Conservation (phyloP, 2,888 invertebrate species). For the Cryptocheilus praepositus region DNA sequence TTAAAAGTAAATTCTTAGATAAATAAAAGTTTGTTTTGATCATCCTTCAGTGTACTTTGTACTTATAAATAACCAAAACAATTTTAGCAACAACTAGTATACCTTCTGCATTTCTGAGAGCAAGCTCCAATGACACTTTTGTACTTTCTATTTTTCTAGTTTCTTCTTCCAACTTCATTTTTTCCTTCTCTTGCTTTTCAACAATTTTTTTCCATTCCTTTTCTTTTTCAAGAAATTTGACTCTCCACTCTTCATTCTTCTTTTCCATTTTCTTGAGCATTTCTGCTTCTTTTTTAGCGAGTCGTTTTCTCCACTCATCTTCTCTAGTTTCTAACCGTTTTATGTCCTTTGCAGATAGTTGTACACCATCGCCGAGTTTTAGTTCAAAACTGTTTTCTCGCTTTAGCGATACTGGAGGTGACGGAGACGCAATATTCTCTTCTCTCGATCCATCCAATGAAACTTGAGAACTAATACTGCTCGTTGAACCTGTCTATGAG, state of each 20-base stretch:
- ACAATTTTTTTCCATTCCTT: slow-evolving; percentile 82
- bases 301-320: slow-evolving; percentile 69
- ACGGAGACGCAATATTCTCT: slow-evolving; percentile 61
- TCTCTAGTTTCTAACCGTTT: slow-evolving; percentile 69
- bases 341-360: slow-evolving; percentile 67
- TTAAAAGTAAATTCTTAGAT: too few species aligned
- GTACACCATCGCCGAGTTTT: slow-evolving; percentile 71
- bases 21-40: too few species aligned
- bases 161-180: slow-evolving; percentile 77
- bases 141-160: slow-evolving; percentile 78
- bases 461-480: slow-evolving; percentile 72
- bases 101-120: slow-evolving; percentile 85
- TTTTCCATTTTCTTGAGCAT: slow-evolving; percentile 76
- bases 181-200: slow-evolving; percentile 79
- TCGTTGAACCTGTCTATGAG: slow-evolving; percentile 71
- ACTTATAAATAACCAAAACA: neutral
- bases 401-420: slow-evolving; percentile 56
- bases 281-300: slow-evolving; percentile 79
- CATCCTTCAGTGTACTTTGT: too few species aligned
- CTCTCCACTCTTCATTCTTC: slow-evolving; percentile 72
- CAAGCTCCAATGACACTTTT: slow-evolving; percentile 77
- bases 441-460: slow-evolving; percentile 70
- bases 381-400: slow-evolving; percentile 74
- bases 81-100: slow-evolving; percentile 23
- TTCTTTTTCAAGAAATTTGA: slow-evolving; percentile 79